Conservation (phyloP, 2,888 invertebrate species). For the Entomobrya proxima region DNA sequence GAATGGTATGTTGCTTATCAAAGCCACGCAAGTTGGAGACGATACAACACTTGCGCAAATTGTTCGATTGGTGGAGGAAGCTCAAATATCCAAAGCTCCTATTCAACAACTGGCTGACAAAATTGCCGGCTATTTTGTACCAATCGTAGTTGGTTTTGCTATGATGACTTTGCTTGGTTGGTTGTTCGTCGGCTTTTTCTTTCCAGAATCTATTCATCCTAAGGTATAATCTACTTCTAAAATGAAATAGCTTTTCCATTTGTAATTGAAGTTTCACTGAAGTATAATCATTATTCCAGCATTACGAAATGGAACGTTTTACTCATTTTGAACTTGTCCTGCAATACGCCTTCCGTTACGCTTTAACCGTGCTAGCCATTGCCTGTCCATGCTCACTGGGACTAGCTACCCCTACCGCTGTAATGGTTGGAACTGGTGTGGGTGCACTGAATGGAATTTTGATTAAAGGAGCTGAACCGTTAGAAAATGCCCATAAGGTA, state of each 20-base stretch:
- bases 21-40: slow-evolving; percentile 97
- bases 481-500: slow-evolving; percentile 99
- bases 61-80: slow-evolving; percentile 97
- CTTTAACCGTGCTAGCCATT: slow-evolving; percentile 96
- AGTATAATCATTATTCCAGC: slow-evolving; percentile 72
- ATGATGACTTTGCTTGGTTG: slow-evolving; percentile 90
- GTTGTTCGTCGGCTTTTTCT: slow-evolving; percentile 88
- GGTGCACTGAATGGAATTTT: slow-evolving; percentile 96
- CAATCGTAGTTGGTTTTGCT: slow-evolving; percentile 91
- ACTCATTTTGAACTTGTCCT: slow-evolving; percentile 89
- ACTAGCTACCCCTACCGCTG: slow-evolving; percentile 98
- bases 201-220: slow-evolving; percentile 83
- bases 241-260: no score
- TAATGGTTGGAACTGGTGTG: slow-evolving; percentile 98
- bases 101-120: slow-evolving; percentile 98
- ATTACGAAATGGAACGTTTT: slow-evolving; percentile 81
- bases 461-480: slow-evolving; percentile 97
- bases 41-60: slow-evolving; percentile 97
- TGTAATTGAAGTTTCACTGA: background rate
- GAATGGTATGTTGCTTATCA: slow-evolving; percentile 91
- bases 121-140: slow-evolving; percentile 98
- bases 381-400: slow-evolving; percentile 99
- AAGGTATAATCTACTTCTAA: no score
- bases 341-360: slow-evolving; percentile 96
- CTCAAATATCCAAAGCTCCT: slow-evolving; percentile 98